A percentile compares a stretch with the other conserved stretches of the same genome.
These are phyloP conservation scores for Mylabris sibirica DNA, from an alignment of 2,888 invertebrate species.

Conservation along the genomic window DNA sequence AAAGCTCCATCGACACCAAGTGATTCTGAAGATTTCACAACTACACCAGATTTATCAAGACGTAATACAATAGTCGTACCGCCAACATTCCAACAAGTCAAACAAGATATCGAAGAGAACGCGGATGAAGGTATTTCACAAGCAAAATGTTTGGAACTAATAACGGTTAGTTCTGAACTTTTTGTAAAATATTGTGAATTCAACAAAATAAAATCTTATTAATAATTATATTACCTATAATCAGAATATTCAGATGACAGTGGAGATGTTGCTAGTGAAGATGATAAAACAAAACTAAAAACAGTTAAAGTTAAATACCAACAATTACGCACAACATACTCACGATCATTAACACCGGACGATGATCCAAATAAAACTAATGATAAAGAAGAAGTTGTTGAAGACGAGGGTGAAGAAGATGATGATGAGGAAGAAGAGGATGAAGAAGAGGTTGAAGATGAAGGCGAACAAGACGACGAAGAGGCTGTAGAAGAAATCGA, in stretches of 20 bases:
- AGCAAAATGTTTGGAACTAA: constrained; percentile 30
- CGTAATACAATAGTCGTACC: constrained; percentile 63
- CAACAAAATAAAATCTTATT: not conserved
- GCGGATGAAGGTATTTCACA: constrained; percentile 38
- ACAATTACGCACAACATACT: constrained; percentile 55
- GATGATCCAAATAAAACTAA: constrained; percentile 40
- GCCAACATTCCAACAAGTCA: constrained; percentile 55
- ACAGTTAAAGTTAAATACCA: constrained; percentile 54
- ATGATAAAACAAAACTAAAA: constrained; percentile 44
- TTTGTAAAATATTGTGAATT: constrained; percentile 13
- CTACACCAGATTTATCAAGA: constrained; percentile 57
- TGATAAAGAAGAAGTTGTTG: constrained; percentile 47
- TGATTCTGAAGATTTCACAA: constrained; percentile 31
- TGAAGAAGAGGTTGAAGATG: constrained; percentile 56
- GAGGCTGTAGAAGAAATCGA: constrained; percentile 38
- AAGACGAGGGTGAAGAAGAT: constrained; percentile 53
- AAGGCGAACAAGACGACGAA: constrained; percentile 41
- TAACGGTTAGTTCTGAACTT: constrained; percentile 30
- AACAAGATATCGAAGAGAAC: constrained; percentile 50
- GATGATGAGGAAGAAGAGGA: constrained; percentile 54
- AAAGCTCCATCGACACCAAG: constrained; percentile 18
- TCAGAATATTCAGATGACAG: constrained; percentile 59
- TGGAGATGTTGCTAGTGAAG: constrained; percentile 55
- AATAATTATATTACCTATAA: constrained; percentile 20
- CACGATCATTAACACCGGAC: constrained; percentile 53